phyloP scores from a whole-genome alignment of 2,888 invertebrate species.

The Tachystola acroxantha region DNA sequence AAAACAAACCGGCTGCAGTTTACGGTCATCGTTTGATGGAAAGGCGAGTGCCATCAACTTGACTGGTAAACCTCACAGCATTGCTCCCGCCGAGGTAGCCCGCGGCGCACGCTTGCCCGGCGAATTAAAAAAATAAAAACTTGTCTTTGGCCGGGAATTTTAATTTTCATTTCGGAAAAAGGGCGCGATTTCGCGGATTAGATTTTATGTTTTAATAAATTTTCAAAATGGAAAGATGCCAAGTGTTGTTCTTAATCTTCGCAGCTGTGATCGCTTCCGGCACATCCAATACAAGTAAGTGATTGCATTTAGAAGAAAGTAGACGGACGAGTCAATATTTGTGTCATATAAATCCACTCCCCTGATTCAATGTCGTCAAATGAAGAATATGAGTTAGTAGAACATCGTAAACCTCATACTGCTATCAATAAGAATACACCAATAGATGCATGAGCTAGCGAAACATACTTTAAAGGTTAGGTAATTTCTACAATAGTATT shows the following conservation, averaged over 20 bases:
- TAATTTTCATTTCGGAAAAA: conserved; percentile 10
- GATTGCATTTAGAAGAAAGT: conserved; percentile 48
- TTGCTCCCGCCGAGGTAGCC: conserved; percentile 49
- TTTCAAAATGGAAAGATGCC: conserved; percentile 42
- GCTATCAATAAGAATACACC: too few relatives aligned
- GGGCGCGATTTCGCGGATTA: conserved; percentile 15
- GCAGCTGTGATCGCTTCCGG: conserved; percentile 46
- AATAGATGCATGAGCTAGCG: too few relatives aligned
- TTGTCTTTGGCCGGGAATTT: conserved; percentile 10
- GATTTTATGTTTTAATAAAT: conserved; percentile 10
- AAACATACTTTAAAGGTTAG: too few relatives aligned
- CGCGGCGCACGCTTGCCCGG: conserved; percentile 43
- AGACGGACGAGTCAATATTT: conserved; percentile 37
- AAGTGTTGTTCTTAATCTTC: conserved; percentile 48
- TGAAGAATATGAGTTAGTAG: not conserved
- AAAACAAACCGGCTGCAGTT: conserved; percentile 10
- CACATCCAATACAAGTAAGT: conserved; percentile 65
- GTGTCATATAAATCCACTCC: conserved; percentile 30
- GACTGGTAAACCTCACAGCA: conserved; percentile 33
- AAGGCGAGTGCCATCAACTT: conserved; percentile 36
- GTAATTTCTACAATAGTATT: too few relatives aligned
- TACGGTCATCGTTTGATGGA: conserved; percentile 42
- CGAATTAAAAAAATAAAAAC: conserved; percentile 14
- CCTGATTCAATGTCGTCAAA: conserved; percentile 18
- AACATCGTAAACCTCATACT: too few relatives aligned